These are phyloP conservation scores for Pomatostomus ruficeps DNA, from an alignment of 2,113 vertebrate genomes.

Conservation along the genomic window DNA sequence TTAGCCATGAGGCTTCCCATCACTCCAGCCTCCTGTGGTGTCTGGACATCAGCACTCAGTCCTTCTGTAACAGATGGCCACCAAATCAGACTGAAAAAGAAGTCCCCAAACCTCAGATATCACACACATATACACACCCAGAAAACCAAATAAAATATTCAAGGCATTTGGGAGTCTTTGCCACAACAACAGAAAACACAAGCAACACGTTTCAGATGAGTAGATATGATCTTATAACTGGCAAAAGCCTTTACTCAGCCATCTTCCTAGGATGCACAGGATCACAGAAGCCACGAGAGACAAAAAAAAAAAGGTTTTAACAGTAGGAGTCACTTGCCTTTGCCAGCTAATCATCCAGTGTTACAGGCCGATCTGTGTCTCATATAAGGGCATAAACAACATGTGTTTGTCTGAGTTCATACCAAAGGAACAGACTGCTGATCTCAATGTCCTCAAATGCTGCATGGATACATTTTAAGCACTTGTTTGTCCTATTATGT, in stretches of 20 bases:
- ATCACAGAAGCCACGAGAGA: neutral
- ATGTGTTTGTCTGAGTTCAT: neutral
- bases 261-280: neutral
- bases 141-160: neutral
- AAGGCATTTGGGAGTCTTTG: neutral
- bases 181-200: neutral
- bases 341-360: neutral
- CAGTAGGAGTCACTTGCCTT: neutral
- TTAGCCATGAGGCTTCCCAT: neutral
- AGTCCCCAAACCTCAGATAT: neutral
- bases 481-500: neutral
- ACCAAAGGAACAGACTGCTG: neutral
- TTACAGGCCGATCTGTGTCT: neutral
- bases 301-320: neutral
- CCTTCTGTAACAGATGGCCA: neutral
- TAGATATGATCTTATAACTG: accelerated
- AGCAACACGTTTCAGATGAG: neutral
- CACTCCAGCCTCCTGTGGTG: neutral
- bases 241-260: neutral
- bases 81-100: neutral
- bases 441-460: neutral
- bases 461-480: neutral
- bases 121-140: neutral
- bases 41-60: neutral
- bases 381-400: neutral